phyloP scores from a whole-genome alignment of 2,113 vertebrate genomes.

The Ceyx melanurus region DNA sequence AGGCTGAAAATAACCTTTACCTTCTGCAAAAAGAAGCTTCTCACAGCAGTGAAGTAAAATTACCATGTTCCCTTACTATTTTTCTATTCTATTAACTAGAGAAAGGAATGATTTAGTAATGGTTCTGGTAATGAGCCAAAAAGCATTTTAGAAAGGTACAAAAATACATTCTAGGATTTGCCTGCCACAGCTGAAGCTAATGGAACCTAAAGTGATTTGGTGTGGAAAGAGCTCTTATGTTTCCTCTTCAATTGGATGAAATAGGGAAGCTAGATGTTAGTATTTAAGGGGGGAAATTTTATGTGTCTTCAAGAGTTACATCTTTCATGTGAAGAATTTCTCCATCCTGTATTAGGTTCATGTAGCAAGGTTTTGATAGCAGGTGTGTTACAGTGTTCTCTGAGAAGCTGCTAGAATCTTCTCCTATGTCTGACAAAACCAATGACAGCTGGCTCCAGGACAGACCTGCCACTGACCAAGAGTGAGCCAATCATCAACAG shows the following conservation, averaged over 20 bases:
- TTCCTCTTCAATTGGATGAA: not conserved
- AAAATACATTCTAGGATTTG: not conserved
- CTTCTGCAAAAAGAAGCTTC: not conserved
- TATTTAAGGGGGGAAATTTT: not conserved
- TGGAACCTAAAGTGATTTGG: constrained; percentile 4
- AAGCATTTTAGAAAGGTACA: constrained; percentile 10
- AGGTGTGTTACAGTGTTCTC: accelerated
- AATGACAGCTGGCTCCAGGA: no score
- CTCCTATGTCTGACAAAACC: accelerated
- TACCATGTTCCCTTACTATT: not conserved
- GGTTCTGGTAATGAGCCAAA: constrained; percentile 20
- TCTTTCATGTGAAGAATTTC: not conserved
- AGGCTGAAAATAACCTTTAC: not conserved
- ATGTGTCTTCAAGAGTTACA: not conserved
- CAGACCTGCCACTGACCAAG: accelerated
- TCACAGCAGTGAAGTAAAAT: not conserved
- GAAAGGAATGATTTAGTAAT: not conserved
- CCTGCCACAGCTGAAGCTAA: constrained; percentile 2
- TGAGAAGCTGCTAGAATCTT: not conserved
- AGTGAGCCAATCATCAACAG: accelerated
- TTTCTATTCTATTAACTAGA: not conserved
- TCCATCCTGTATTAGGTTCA: not conserved
- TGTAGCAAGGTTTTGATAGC: not conserved
- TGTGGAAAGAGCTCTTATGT: not conserved
- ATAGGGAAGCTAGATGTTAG: not conserved